These are phyloP conservation scores for Cherax destructor DNA, from an alignment of 1,140 invertebrate genomes.

Conservation along the genomic window DNA sequence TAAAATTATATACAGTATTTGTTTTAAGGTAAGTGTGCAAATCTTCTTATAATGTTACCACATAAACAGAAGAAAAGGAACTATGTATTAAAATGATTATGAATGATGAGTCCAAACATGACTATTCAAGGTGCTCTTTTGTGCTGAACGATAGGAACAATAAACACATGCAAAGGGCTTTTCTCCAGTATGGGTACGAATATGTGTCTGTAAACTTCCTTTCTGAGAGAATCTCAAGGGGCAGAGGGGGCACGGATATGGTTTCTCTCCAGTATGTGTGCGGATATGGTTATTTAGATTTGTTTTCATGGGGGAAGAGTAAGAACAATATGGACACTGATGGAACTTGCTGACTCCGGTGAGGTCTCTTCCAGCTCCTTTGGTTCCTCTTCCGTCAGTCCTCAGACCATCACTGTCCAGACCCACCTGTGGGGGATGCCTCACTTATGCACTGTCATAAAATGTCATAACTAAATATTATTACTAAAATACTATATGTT, in stretches of 20 bases:
- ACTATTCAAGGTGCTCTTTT: constrained; percentile 44
- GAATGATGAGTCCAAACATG: constrained; percentile 44
- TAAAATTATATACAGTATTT: too few species aligned
- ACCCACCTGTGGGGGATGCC: constrained; percentile 40
- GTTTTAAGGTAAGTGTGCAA: too few species aligned
- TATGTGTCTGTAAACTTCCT: constrained; percentile 48
- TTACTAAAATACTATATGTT: not conserved
- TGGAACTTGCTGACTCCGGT: constrained; percentile 43
- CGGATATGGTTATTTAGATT: constrained; percentile 57
- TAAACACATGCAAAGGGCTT: constrained; percentile 54
- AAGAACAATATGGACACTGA: constrained; percentile 57
- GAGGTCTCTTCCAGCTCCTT: constrained; percentile 5
- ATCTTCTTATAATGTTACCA: too few species aligned
- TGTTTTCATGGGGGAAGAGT: constrained; percentile 48
- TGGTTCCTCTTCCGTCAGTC: not conserved
- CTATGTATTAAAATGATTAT: not conserved
- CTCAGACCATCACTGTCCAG: constrained; percentile 23
- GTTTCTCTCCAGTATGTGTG: constrained; percentile 54
- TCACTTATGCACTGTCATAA: constrained; percentile 19
- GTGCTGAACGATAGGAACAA: constrained; percentile 41
- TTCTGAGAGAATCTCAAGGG: constrained; percentile 48
- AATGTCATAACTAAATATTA: not conserved
- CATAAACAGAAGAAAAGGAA: not conserved
- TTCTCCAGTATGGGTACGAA: constrained; percentile 56
- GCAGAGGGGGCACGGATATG: constrained; percentile 48